Conservation (phyloP, 2,888 invertebrate species). For the Nomada lathburiana region DNA sequence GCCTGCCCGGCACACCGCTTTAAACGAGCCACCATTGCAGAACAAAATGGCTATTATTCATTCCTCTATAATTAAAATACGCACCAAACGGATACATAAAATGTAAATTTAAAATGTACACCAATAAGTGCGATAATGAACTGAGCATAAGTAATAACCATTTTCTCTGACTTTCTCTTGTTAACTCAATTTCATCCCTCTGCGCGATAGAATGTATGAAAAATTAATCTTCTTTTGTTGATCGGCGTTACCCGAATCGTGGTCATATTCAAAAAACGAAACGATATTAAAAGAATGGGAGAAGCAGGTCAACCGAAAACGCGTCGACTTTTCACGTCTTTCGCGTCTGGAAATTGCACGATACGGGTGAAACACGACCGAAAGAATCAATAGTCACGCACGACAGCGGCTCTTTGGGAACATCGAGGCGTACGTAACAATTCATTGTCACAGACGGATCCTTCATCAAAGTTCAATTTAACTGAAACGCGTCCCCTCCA, state of each 20-base stretch:
- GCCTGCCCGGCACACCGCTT: no score
- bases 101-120: no score
- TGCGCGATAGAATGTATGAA: no score
- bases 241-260: neutral
- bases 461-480: slow-evolving; percentile 68
- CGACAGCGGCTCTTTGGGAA: slow-evolving; percentile 18
- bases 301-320: neutral
- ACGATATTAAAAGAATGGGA: no score
- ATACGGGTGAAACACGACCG: slow-evolving; percentile 19
- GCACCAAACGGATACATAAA: no score
- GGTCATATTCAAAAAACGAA: neutral
- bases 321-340: slow-evolving; percentile 1
- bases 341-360: slow-evolving; percentile 29
- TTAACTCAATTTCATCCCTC: no score
- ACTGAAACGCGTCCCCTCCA: slow-evolving; percentile 42
- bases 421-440: slow-evolving; percentile 37
- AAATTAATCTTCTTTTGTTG: neutral
- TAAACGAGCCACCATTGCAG: no score
- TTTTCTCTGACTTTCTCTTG: no score
- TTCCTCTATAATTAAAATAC: no score
- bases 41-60: no score
- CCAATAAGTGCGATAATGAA: no score
- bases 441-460: slow-evolving; percentile 51
- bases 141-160: no score
- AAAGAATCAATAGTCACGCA: slow-evolving; percentile 33